Evolutionary conservation across 1,140 invertebrate species (phyloP).

Genomic region (Drosophila subpulchrella): DNA sequence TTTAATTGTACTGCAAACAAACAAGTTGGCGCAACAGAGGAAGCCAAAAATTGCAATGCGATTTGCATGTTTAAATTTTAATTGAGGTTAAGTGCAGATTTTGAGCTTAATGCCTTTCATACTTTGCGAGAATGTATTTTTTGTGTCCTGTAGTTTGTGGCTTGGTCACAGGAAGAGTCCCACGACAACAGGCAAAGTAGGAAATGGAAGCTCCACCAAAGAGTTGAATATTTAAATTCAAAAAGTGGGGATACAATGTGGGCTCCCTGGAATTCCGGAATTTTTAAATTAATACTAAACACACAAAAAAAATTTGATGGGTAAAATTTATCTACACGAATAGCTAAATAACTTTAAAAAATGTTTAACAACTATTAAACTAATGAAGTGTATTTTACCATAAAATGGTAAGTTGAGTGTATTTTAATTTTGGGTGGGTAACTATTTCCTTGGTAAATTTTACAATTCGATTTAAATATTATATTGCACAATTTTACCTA

Average conservation of each 20-base stretch:
- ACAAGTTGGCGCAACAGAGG: conserved; percentile 6
- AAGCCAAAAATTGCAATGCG: conserved; percentile 19
- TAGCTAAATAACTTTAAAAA: no score
- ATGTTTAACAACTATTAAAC: no score
- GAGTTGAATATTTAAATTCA: conserved; percentile 4
- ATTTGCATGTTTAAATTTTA: conserved; percentile 80
- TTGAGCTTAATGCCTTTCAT: conserved; percentile 31
- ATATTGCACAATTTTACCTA: no score
- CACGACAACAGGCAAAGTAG: conserved; percentile 29
- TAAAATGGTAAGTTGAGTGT: no score
- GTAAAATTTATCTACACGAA: no score
- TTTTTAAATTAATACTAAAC: background rate
- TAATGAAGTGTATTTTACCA: no score
- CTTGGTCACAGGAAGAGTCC: conserved; percentile 50
- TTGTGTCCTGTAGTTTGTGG: conserved; percentile 39
- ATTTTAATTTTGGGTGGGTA: no score
- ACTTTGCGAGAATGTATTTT: conserved; percentile 53
- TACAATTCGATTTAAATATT: no score
- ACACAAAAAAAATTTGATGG: no score
- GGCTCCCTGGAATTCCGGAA: background rate
- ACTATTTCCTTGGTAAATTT: no score
- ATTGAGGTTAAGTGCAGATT: conserved; percentile 80
- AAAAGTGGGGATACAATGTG: background rate
- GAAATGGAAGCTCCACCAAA: background rate
- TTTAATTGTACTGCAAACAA: conserved; percentile 61